Evolutionary conservation across 1,140 invertebrate genomes (phyloP).

Genomic region (Antheraea mylitta): DNA sequence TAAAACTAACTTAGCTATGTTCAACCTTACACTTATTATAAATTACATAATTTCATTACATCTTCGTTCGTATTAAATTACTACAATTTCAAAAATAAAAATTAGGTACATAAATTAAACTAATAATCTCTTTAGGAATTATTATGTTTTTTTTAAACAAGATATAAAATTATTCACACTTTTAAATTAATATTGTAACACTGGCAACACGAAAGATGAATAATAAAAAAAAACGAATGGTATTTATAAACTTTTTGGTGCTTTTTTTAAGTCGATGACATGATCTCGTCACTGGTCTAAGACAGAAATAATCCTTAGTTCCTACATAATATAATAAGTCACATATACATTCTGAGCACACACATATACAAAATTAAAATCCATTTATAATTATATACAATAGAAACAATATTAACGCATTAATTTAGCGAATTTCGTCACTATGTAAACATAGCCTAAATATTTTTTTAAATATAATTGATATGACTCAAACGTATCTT

Average conservation of each 20-base stretch:
- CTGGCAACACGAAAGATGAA: not conserved
- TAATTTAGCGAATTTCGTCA: constrained; percentile 32
- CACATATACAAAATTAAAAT: constrained; percentile 75
- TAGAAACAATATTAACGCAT: constrained; percentile 35
- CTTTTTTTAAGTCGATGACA: not conserved
- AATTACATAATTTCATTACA: constrained; percentile 59
- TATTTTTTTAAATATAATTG: constrained; percentile 6
- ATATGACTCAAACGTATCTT: constrained; percentile 10
- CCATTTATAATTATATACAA: constrained; percentile 55
- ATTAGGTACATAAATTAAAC: constrained; percentile 34
- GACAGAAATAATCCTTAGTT: not conserved
- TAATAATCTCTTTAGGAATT: constrained; percentile 53
- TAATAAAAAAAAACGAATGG: not conserved
- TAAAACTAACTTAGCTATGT: constrained; percentile 71
- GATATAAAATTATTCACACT: not conserved
- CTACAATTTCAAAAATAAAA: constrained; percentile 26
- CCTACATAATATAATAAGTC: constrained; percentile 40
- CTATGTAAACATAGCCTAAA: constrained; percentile 37
- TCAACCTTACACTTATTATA: constrained; percentile 70
- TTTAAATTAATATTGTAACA: not conserved
- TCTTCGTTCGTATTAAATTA: constrained; percentile 6
- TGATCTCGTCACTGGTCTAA: not conserved
- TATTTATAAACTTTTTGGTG: constrained; percentile 1
- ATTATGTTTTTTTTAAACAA: not conserved
- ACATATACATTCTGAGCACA: constrained; percentile 69